These are phyloP conservation scores for Canis aureus DNA, from an alignment of 2,113 vertebrate species.

Conservation along the genomic window DNA sequence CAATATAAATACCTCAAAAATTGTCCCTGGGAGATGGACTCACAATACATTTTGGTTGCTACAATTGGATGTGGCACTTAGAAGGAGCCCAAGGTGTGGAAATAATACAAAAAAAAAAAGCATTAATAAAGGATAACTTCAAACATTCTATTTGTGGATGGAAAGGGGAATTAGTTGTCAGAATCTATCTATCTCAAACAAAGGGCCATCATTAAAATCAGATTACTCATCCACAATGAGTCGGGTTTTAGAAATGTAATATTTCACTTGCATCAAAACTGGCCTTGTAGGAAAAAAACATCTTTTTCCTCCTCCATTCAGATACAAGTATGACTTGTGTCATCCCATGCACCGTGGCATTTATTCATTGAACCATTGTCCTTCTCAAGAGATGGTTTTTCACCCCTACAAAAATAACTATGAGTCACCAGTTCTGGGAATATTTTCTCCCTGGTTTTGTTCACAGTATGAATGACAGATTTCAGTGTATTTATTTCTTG, in stretches of 20 bases:
- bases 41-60: background rate
- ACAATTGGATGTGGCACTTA: background rate
- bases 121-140: background rate
- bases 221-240: slow-evolving; percentile 80
- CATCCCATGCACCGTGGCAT: slow-evolving; percentile 54
- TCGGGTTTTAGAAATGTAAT: slow-evolving; percentile 72
- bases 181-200: slow-evolving; percentile 40
- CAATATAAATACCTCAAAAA: background rate
- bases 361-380: slow-evolving; percentile 73
- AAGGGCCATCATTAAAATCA: slow-evolving; percentile 67
- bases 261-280: slow-evolving; percentile 77
- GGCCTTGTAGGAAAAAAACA: slow-evolving; percentile 74
- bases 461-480: slow-evolving; percentile 56
- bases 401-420: slow-evolving; percentile 71
- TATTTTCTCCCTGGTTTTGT: slow-evolving; percentile 64
- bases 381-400: slow-evolving; percentile 73
- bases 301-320: slow-evolving; percentile 58
- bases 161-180: slow-evolving; percentile 49
- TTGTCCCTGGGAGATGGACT: background rate
- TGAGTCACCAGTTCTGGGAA: slow-evolving; percentile 83
- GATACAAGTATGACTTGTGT: slow-evolving; percentile 59
- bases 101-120: slow-evolving; percentile 13
- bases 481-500: slow-evolving; percentile 49
- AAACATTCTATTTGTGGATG: background rate
- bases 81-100: background rate